A percentile compares a stretch with the other conserved stretches of the same genome.
Conservation (phyloP, 2,888 invertebrate genomes). For the Scaptomyza polygonia region DNA sequence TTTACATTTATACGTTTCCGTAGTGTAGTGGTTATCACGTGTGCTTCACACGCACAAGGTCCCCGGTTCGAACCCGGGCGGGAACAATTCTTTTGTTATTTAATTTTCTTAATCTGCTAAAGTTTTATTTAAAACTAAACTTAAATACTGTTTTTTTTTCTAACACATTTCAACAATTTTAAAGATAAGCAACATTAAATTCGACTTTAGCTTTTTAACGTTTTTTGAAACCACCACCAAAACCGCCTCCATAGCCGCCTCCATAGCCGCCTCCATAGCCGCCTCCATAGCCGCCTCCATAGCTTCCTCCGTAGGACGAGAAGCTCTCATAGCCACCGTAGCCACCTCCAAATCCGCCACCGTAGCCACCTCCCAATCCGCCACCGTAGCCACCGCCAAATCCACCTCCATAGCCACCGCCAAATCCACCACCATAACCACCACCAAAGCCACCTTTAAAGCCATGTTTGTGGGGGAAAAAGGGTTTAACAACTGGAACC, state of each 20-base stretch:
- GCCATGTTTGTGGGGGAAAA: conserved; percentile 52
- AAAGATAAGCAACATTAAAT: conserved; percentile 3
- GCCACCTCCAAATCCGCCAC: conserved; percentile 40
- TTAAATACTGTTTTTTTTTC: background rate
- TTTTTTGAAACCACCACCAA: conserved; percentile 25
- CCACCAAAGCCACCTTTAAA: conserved; percentile 66
- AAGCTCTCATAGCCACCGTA: conserved; percentile 16
- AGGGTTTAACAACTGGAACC: conserved; percentile 51
- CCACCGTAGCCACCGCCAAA: conserved; percentile 51
- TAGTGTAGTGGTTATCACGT: conserved; percentile 84
- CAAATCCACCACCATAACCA: conserved; percentile 46
- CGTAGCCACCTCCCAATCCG: conserved; percentile 32
- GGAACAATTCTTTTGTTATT: conserved; percentile 64
- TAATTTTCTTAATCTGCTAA: too few species aligned
- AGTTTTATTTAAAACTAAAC: background rate
- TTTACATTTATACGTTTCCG: conserved; percentile 58
- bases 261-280: conserved; percentile 53
- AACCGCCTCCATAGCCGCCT: conserved; percentile 39
- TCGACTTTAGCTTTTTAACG: background rate
- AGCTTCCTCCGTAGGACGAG: background rate
- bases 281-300: conserved; percentile 36
- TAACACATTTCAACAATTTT: background rate
- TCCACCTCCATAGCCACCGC: conserved; percentile 55
- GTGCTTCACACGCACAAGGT: conserved; percentile 84
- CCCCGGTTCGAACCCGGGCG: conserved; percentile 84